A percentile compares a stretch with the other conserved stretches of the same genome.
These are phyloP conservation scores for Geotrypetes seraphini DNA, from an alignment of 2,797 vertebrate species.

Conservation along the genomic window DNA sequence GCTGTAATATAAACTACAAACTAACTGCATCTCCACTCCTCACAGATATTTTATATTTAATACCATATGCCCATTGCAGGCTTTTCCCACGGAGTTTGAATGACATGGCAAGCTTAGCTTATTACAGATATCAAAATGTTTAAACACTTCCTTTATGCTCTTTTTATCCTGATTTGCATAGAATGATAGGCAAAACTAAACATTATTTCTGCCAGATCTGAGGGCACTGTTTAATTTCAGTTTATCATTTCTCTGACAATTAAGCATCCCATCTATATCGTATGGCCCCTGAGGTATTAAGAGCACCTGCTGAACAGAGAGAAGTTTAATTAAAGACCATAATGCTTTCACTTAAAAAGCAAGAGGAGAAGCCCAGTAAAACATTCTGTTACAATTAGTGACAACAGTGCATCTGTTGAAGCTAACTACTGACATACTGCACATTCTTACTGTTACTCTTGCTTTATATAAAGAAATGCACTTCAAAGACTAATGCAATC, in stretches of 20 bases:
- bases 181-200: background rate
- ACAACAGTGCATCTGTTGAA: too few species aligned
- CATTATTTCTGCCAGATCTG: background rate
- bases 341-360: slow-evolving; percentile 11
- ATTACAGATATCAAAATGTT: background rate
- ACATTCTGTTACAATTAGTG: slow-evolving; percentile 9
- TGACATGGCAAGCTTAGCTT: background rate
- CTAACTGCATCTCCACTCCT: too few species aligned
- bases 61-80: too few species aligned
- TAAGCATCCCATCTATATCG: slow-evolving; percentile 34
- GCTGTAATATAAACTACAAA: too few species aligned
- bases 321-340: slow-evolving; percentile 43
- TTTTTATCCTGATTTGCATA: background rate
- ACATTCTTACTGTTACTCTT: too few species aligned
- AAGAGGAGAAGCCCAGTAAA: background rate
- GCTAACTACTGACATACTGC: too few species aligned
- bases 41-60: too few species aligned
- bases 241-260: slow-evolving; percentile 36
- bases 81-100: too few species aligned
- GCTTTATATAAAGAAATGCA: too few species aligned
- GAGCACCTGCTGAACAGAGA: slow-evolving; percentile 16
- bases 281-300: slow-evolving; percentile 19
- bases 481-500: too few species aligned
- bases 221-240: slow-evolving; percentile 22
- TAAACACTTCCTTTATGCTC: background rate